Evolutionary conservation across 2,113 vertebrate genomes (phyloP).

Genomic region (Pterocles gutturalis): DNA sequence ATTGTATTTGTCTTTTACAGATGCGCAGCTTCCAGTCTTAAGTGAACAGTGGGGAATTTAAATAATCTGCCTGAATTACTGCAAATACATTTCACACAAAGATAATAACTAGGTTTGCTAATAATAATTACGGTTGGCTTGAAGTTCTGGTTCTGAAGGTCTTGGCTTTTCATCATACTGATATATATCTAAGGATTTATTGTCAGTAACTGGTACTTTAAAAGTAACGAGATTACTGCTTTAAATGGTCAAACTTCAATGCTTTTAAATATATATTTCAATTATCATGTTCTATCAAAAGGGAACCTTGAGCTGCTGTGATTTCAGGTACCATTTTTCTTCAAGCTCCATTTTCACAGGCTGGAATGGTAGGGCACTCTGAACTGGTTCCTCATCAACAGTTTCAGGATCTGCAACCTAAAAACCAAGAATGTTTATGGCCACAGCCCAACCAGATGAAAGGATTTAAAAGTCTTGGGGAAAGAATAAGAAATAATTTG

Average conservation of each 20-base stretch:
- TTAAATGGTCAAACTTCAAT: neutral
- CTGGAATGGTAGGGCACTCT: conserved; percentile 13
- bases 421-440: neutral
- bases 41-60: neutral
- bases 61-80: neutral
- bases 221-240: neutral
- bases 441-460: neutral
- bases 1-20: neutral
- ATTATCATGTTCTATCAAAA: neutral
- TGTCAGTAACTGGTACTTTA: neutral
- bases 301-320: conserved; percentile 78
- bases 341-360: conserved; percentile 50
- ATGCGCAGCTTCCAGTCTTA: neutral
- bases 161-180: neutral
- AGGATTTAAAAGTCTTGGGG: neutral
- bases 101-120: neutral
- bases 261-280: neutral
- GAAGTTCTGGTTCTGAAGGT: neutral
- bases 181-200: neutral
- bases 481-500: neutral
- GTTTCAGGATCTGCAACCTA: conserved; percentile 43
- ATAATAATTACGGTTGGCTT: neutral
- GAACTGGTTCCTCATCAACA: neutral
- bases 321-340: conserved; percentile 73
- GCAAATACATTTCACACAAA: neutral